Conservation (phyloP, 2,888 invertebrate species). For the Microctonus aethiopoides region DNA sequence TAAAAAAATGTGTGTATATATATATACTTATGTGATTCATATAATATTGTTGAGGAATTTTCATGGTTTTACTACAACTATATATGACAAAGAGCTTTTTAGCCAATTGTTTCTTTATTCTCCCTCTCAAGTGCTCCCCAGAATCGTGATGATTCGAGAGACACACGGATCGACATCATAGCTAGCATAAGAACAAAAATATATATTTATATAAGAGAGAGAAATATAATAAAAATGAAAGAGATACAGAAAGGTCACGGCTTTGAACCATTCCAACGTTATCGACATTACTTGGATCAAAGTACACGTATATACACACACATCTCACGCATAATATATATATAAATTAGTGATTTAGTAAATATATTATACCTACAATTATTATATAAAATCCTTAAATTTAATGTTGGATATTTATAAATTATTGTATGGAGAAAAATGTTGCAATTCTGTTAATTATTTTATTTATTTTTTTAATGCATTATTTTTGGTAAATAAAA, state of each 20-base stretch:
- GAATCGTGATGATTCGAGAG: conserved; percentile 8
- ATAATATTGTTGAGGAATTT: neutral
- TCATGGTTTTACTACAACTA: neutral
- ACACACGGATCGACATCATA: conserved; percentile 8
- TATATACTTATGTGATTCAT: conserved; percentile 17
- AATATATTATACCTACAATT: neutral
- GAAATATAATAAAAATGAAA: neutral
- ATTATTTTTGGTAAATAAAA: no score
- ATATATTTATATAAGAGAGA: no score
- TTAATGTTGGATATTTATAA: neutral
- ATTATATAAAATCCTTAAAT: neutral
- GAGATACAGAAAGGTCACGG: conserved; percentile 57
- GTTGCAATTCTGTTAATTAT: no score
- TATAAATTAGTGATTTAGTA: no score
- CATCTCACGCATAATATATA: no score
- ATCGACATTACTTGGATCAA: conserved; percentile 56
- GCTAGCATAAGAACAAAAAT: no score
- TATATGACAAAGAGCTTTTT: conserved; percentile 2
- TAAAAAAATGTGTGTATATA: neutral
- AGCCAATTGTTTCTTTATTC: conserved; percentile 17
- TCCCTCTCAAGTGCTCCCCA: neutral
- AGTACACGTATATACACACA: no score
- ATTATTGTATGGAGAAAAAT: no score
- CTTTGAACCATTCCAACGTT: conserved; percentile 63
- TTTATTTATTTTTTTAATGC: no score